Conservation (phyloP, 2,113 vertebrate species). For the Corythornis cristatus region DNA sequence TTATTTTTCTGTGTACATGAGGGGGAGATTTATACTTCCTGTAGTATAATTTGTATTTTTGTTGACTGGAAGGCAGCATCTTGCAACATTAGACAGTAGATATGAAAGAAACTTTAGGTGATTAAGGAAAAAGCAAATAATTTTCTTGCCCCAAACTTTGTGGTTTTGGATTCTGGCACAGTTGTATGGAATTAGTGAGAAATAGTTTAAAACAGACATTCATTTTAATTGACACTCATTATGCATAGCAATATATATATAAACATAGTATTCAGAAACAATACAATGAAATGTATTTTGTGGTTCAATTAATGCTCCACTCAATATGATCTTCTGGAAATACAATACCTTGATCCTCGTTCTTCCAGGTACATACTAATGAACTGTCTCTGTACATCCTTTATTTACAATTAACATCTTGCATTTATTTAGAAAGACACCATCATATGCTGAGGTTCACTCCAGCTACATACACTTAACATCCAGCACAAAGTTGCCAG, state of each 20-base stretch:
- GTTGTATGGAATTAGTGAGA: not conserved
- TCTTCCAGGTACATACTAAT: not conserved
- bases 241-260: not conserved
- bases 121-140: not conserved
- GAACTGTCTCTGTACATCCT: not conserved
- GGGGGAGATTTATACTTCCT: conserved; percentile 8
- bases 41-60: not conserved
- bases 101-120: not conserved
- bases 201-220: not conserved
- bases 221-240: not conserved
- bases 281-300: not conserved
- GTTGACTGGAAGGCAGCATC: not conserved
- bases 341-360: not conserved
- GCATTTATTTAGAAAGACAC: not conserved
- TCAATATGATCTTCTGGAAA: not conserved
- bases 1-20: not conserved
- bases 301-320: not conserved
- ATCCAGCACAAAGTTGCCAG: not conserved
- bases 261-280: not conserved
- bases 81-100: not conserved
- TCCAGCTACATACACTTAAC: not conserved
- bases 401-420: not conserved
- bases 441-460: not conserved
- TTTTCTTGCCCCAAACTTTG: not conserved
- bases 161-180: not conserved